Evolutionary conservation across 2,113 vertebrate species (phyloP).

Genomic region (Amblyornis subalaris): DNA sequence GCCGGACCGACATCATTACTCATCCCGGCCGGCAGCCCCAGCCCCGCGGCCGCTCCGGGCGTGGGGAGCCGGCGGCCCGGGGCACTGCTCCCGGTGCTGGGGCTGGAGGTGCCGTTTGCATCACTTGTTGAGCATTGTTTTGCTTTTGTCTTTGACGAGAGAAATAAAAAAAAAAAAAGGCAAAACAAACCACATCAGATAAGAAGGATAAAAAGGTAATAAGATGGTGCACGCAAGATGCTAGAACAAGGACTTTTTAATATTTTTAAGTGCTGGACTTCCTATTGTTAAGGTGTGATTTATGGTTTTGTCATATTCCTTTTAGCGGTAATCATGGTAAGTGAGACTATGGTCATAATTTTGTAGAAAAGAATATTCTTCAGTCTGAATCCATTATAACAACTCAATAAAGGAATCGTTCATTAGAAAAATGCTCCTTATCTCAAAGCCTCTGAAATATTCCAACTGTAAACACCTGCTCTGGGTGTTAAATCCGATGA

Average conservation of each 20-base stretch:
- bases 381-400: background rate
- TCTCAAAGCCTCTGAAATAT: background rate
- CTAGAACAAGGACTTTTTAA: background rate
- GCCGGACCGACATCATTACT: conserved; percentile 68
- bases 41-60: background rate
- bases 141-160: background rate
- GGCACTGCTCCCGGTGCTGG: background rate
- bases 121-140: rapidly evolving
- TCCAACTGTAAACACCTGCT: background rate
- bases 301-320: background rate
- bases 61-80: background rate
- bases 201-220: background rate
- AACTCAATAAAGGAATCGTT: background rate
- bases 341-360: background rate
- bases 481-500: background rate
- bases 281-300: background rate
- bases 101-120: background rate
- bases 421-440: background rate
- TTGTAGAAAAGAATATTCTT: background rate
- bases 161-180: rapidly evolving
- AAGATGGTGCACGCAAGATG: background rate
- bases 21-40: conserved; percentile 49
- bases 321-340: background rate
- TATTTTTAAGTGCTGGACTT: background rate
- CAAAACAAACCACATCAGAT: background rate